Evolutionary conservation across 2,888 invertebrate genomes (phyloP), one percentile per base, ranked within the genome.

Genomic region (Thelaira solivaga): DNA sequence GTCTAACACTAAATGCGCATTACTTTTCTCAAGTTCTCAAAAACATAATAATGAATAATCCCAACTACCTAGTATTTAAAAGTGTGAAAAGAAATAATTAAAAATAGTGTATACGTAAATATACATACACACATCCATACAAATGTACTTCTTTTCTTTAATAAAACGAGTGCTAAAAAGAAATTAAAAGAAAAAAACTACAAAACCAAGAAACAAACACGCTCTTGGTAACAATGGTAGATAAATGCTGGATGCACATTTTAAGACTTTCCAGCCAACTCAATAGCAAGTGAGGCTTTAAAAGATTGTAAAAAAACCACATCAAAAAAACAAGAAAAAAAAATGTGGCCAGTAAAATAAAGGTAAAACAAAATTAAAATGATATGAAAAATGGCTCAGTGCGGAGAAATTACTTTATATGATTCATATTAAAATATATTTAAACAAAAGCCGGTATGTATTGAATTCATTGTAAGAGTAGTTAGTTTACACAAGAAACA

Each of bases 211-310:
- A 47, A 55, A n/a, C n/a, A n/a, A n/a, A 72, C 72, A 72, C 72
- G 72, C 72, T 64, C 72, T 47, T 72, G 64, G 72, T 47, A 72
- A 72, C 72, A 72, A 34, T 49, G 34, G 8, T n/a, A n/a, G n/a
- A n/a, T 13, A 57, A 55, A 31, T 64, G 55, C 55, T 64, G 7
- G 20, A 55, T 13, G 13, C 41, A 57, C 6, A 64, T 13, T 59
- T 62, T 34, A 24, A 73, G 24, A 43, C 31, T 57, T 57, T 65
- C 18, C 39, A 57, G 34, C 31, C 65, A 65, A 65, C 64, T 65
- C 41, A 65, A 73, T 65, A 47, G 13, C 41, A 73, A 73, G 41
- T 73, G 65, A 65, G 65, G 65, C 65, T 73, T 73, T 65, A 73
- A 72, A 73, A 64, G 18, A 10, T 8, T 13, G 16, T 4, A 39